Percentiles rank a stretch among this genome's conserved stretches.
phyloP scores from a whole-genome alignment of 1,140 invertebrate species.

The Hylaeus volcanicus region DNA sequence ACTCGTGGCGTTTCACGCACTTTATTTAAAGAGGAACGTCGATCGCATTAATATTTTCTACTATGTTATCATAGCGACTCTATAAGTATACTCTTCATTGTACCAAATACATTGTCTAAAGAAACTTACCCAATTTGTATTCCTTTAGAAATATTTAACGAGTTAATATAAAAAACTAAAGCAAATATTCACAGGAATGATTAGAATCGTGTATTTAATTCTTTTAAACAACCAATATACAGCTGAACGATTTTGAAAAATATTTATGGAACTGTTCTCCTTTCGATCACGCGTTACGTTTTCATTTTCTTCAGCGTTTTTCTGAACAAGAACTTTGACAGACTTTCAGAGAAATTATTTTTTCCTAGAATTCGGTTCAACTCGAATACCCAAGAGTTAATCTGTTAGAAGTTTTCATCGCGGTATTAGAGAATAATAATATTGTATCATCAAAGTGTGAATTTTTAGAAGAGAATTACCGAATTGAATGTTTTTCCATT shows the following conservation, averaged over 20 bases:
- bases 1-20: background rate
- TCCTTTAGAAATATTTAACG: background rate
- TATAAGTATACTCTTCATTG: background rate
- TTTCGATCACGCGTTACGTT: background rate
- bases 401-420: slow-evolving; percentile 28
- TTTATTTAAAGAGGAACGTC: background rate
- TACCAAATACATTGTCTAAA: slow-evolving; percentile 1
- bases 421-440: background rate
- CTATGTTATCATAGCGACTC: background rate
- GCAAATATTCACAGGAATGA: background rate
- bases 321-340: slow-evolving; percentile 57
- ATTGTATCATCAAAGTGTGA: background rate
- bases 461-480: slow-evolving; percentile 22
- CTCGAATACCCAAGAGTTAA: slow-evolving; percentile 53
- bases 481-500: slow-evolving; percentile 34
- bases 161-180: background rate
- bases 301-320: slow-evolving; percentile 12
- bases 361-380: slow-evolving; percentile 47
- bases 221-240: background rate
- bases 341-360: slow-evolving; percentile 38
- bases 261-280: background rate
- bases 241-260: slow-evolving; percentile 15
- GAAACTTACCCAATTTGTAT: too few relatives aligned
- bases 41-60: background rate
- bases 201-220: slow-evolving; percentile 9